A percentile compares a stretch with the other conserved stretches of the same genome.
Conservation (phyloP, 2,797 vertebrate genomes). For the Cynopterus sphinx region DNA sequence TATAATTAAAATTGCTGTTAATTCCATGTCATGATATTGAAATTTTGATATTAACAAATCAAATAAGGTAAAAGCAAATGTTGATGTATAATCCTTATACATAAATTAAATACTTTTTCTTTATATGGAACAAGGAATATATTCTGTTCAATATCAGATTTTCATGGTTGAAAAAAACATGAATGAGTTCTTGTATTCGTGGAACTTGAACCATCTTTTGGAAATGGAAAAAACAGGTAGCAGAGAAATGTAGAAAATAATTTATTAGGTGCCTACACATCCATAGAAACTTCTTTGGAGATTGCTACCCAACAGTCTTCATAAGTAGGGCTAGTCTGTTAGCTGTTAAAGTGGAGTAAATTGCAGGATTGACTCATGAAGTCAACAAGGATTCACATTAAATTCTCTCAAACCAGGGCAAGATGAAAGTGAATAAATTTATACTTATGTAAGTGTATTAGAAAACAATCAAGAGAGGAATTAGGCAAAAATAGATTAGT, state of each 20-base stretch:
- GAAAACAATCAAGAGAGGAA: not conserved
- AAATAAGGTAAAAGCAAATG: not conserved
- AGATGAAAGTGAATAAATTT: not conserved
- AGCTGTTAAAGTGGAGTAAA: not conserved
- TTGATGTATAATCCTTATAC: not conserved
- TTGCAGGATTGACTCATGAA: not conserved
- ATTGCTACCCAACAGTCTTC: too few relatives aligned
- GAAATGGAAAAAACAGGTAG: not conserved
- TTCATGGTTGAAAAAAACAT: not conserved
- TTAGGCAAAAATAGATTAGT: not conserved
- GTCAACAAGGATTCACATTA: not conserved
- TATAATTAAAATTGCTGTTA: not conserved
- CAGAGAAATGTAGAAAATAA: not conserved
- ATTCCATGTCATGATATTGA: not conserved
- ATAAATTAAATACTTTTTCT: not conserved
- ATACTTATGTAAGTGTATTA: not conserved
- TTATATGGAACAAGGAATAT: not conserved
- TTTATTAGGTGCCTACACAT: not conserved
- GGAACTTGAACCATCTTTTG: not conserved
- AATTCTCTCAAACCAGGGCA: not conserved
- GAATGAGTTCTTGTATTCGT: not conserved
- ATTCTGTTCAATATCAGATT: not conserved
- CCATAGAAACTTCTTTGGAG: not conserved
- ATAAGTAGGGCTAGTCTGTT: not conserved
- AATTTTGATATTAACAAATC: not conserved